Conservation (phyloP, 2,113 vertebrate genomes). For the Lophotis ruficrista region DNA sequence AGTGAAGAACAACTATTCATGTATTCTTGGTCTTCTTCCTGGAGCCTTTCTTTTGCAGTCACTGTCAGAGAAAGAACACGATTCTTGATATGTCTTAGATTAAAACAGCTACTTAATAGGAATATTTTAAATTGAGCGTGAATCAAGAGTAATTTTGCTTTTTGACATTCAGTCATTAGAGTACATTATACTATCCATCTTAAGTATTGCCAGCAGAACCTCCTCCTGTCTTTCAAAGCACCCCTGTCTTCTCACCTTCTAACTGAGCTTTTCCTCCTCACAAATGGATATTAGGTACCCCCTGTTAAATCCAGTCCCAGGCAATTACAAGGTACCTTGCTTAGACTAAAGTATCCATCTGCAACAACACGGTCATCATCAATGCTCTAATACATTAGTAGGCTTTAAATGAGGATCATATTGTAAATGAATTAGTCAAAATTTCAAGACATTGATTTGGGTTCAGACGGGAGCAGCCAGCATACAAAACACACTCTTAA, state of each 20-base stretch:
- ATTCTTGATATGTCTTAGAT: background rate
- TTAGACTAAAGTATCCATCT: background rate
- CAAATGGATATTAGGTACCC: background rate
- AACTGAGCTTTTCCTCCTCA: background rate
- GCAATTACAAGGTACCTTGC: background rate
- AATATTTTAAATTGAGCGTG: background rate
- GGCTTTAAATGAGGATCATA: background rate
- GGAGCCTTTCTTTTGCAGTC: background rate
- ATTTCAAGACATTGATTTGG: background rate
- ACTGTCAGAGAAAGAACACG: background rate
- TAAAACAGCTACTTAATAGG: background rate
- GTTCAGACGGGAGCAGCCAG: background rate
- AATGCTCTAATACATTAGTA: background rate
- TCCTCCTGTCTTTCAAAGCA: background rate
- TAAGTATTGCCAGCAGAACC: background rate
- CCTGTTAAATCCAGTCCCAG: background rate
- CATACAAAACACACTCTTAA: background rate
- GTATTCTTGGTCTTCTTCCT: background rate
- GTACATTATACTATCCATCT: background rate
- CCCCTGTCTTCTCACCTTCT: background rate
- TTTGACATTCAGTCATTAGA: background rate
- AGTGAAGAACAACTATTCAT: background rate
- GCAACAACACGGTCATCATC: background rate
- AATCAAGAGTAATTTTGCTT: background rate
- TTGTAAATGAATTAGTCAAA: background rate